phyloP scores from a whole-genome alignment of 2,888 invertebrate genomes.

The Rhagonycha fulva region DNA sequence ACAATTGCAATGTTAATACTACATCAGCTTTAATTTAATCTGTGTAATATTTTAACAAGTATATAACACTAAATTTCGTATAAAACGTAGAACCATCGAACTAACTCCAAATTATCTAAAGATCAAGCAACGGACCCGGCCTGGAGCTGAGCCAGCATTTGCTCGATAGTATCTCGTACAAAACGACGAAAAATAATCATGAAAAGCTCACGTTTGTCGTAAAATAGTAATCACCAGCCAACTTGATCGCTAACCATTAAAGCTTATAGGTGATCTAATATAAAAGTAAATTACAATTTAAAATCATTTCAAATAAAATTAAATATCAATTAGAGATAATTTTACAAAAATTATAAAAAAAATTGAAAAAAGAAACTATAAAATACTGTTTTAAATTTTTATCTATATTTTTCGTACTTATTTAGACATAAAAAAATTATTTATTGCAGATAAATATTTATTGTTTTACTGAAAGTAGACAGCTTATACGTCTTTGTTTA shows the following conservation, averaged over 20 bases:
- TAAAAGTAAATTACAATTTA: slow-evolving; percentile 8
- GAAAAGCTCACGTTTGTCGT: slow-evolving; percentile 34
- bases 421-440: too few relatives aligned
- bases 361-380: too few relatives aligned
- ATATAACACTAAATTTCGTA: slow-evolving; percentile 16
- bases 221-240: slow-evolving; percentile 35
- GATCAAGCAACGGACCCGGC: slow-evolving; percentile 17
- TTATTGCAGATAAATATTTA: too few relatives aligned
- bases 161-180: slow-evolving; percentile 27
- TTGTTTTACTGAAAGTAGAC: neutral
- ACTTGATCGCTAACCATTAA: slow-evolving; percentile 25
- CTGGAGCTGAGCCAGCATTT: slow-evolving; percentile 32
- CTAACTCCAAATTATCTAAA: slow-evolving; percentile 23
- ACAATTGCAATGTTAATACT: neutral
- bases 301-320: slow-evolving; percentile 1
- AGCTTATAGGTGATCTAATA: slow-evolving; percentile 19
- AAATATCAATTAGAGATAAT: neutral
- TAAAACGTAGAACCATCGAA: slow-evolving; percentile 9
- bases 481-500: neutral
- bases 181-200: slow-evolving; percentile 37
- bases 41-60: slow-evolving; percentile 14
- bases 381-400: too few relatives aligned
- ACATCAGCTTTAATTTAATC: slow-evolving; percentile 4
- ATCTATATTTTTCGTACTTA: too few relatives aligned
- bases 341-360: neutral